Evolutionary conservation across 2,797 vertebrate genomes (phyloP).

Genomic region (Bryconaethiops microstoma): DNA sequence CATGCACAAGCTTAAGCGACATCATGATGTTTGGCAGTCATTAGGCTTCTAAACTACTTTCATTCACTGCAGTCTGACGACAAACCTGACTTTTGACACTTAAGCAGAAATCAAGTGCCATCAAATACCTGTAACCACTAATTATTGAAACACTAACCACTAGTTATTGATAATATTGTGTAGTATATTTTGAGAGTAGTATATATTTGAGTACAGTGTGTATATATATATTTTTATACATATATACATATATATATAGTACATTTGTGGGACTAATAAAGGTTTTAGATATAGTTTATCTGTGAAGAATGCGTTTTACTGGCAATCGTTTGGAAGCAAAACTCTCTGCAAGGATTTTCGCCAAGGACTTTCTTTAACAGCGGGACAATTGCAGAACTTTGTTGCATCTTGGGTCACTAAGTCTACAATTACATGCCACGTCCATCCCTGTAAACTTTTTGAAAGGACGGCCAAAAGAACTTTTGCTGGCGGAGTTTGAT

Average conservation of each 20-base stretch:
- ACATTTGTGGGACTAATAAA: too few relatives aligned
- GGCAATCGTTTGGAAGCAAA: neutral
- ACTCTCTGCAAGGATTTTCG: neutral
- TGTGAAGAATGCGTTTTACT: neutral
- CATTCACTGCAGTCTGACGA: neutral
- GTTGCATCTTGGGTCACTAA: neutral
- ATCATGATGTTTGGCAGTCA: neutral
- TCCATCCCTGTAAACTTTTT: neutral
- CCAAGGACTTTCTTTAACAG: conserved; percentile 3
- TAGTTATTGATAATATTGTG: too few relatives aligned
- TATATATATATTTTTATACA: too few relatives aligned
- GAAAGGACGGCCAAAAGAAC: neutral
- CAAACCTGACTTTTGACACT: neutral
- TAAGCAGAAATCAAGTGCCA: neutral
- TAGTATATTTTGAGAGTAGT: too few relatives aligned
- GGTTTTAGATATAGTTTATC: too few relatives aligned
- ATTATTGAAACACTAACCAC: too few relatives aligned
- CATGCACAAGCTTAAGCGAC: neutral
- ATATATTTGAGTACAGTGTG: too few relatives aligned
- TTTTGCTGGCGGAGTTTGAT: neutral
- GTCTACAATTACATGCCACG: neutral
- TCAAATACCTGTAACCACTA: neutral
- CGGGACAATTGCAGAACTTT: neutral
- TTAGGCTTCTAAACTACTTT: neutral
- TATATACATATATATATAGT: too few relatives aligned